phyloP scores from a whole-genome alignment of 64 coral and sea anemone genomes.

The Catalaphyllia jardinei region DNA sequence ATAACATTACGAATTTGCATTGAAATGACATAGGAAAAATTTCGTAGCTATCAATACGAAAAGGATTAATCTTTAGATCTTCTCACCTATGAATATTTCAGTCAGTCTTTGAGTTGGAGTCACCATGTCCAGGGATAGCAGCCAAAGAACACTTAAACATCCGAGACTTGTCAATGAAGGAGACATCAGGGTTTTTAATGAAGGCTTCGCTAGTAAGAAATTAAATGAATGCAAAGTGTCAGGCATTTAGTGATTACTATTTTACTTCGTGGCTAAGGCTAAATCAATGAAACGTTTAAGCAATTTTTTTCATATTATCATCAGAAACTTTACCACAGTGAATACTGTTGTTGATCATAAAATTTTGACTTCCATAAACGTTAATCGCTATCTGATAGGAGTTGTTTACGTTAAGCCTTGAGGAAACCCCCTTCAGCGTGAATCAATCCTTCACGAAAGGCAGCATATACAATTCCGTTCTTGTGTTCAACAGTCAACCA shows the following conservation, averaged over 20 bases:
- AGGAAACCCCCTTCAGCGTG: too few species aligned
- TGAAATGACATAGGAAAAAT: too few species aligned
- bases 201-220: background rate
- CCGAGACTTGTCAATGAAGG: background rate
- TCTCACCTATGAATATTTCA: conserved; percentile 19
- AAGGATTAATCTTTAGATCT: too few species aligned
- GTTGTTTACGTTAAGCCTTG: too few species aligned
- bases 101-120: background rate
- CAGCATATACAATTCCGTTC: too few species aligned
- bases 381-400: background rate
- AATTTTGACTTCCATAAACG: background rate
- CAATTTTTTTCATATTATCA: background rate
- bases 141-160: background rate
- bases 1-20: too few species aligned
- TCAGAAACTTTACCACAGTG: background rate
- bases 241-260: background rate
- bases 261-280: background rate
- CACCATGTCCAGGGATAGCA: background rate
- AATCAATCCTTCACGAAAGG: too few species aligned
- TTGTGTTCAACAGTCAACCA: too few species aligned
- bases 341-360: background rate
- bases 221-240: background rate
- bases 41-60: too few species aligned
- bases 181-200: background rate
- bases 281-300: background rate